Conservation (phyloP, 2,797 vertebrate genomes). For the Kryptopterus vitreolus region DNA sequence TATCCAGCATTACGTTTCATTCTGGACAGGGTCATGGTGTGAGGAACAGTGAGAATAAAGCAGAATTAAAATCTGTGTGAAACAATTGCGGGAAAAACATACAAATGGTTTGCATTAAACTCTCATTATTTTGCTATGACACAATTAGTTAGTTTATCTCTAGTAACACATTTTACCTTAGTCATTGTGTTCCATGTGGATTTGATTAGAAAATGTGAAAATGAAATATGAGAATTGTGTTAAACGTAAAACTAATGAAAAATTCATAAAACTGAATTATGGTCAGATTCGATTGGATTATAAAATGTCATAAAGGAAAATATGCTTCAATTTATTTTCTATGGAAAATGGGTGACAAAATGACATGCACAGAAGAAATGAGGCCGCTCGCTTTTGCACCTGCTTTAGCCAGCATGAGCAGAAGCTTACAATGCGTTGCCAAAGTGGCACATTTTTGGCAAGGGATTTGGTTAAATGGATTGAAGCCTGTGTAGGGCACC, state of each 20-base stretch:
- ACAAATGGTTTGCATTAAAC: neutral
- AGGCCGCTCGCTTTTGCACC: neutral
- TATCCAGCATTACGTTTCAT: neutral
- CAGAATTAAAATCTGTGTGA: neutral
- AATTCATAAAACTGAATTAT: neutral
- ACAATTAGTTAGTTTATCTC: neutral
- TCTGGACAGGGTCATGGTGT: neutral
- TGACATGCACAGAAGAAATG: neutral
- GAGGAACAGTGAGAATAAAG: neutral
- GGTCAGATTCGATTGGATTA: neutral
- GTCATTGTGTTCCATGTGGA: neutral
- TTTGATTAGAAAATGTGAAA: neutral
- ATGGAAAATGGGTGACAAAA: neutral
- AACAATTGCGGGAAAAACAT: neutral
- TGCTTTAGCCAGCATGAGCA: neutral
- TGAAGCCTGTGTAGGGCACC: neutral
- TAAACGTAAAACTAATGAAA: neutral
- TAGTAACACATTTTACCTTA: neutral
- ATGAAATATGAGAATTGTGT: neutral
- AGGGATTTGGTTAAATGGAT: neutral
- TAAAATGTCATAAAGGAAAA: neutral
- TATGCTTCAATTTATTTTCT: neutral
- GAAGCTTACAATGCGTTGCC: slow-evolving; percentile 7
- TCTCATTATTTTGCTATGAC: neutral
- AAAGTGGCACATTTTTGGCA: neutral